These are phyloP conservation scores for Ophioninae sp. DNA, from an alignment of 2,888 invertebrate genomes.

Conservation along the genomic window DNA sequence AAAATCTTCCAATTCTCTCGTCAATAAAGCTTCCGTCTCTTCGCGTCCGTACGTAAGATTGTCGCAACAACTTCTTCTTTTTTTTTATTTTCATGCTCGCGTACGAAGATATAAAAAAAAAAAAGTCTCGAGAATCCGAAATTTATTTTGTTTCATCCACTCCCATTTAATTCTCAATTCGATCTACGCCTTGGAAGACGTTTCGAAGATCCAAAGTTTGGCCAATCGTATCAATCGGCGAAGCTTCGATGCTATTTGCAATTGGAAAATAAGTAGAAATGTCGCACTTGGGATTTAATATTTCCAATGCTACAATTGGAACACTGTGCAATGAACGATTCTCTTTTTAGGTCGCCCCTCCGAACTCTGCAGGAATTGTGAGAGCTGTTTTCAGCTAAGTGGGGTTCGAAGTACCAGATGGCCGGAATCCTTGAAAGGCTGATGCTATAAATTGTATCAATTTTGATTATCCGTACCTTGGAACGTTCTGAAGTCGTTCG, in stretches of 20 bases:
- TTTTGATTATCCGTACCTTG: too few relatives aligned
- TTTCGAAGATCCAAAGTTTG: not conserved
- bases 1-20: not conserved
- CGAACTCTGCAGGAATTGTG: not conserved
- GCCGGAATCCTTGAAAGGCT: not conserved
- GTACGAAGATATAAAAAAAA: not conserved
- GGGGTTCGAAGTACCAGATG: not conserved
- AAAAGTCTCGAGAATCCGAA: not conserved
- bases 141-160: not conserved
- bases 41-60: not conserved
- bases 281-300: not conserved
- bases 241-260: not conserved
- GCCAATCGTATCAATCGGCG: not conserved
- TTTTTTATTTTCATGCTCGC: not conserved
- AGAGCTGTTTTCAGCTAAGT: not conserved
- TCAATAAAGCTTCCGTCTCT: conserved; percentile 2
- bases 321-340: not conserved
- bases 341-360: not conserved
- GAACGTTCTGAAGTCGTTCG: too few relatives aligned
- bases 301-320: not conserved
- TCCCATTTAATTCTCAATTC: not conserved
- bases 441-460: not conserved
- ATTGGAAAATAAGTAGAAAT: not conserved
- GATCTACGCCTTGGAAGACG: not conserved
- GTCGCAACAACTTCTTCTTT: not conserved